Conservation (phyloP, 1,140 invertebrate species). For the Anthonomus grandis region DNA sequence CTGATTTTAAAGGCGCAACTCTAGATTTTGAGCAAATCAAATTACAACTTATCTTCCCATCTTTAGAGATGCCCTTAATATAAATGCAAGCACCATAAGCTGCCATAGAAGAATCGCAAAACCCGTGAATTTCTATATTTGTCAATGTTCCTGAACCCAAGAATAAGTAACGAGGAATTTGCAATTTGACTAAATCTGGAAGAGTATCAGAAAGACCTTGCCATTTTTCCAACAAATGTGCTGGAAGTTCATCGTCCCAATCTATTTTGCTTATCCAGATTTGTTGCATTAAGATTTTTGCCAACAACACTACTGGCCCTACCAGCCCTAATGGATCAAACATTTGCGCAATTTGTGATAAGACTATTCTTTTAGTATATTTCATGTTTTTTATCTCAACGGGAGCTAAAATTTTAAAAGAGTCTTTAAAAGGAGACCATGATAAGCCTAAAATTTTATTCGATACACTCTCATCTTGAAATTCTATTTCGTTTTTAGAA, state of each 20-base stretch:
- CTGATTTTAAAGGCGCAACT: slow-evolving; percentile 42
- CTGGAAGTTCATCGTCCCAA: slow-evolving; percentile 6
- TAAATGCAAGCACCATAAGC: slow-evolving; percentile 13
- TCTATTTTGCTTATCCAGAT: slow-evolving; percentile 7
- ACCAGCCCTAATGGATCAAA: slow-evolving; percentile 14
- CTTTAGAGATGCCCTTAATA: background rate
- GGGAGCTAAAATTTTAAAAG: no score
- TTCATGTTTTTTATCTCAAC: no score
- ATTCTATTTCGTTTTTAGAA: no score
- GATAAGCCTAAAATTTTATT: no score
- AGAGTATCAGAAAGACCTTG: background rate
- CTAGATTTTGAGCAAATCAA: slow-evolving; percentile 28
- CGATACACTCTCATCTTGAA: no score
- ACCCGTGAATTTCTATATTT: slow-evolving; percentile 12
- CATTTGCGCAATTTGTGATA: no score
- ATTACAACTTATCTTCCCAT: background rate
- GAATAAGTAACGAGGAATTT: slow-evolving; percentile 8
- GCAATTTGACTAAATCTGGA: background rate
- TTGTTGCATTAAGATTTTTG: slow-evolving; percentile 18
- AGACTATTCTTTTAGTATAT: no score
- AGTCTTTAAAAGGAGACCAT: no score
- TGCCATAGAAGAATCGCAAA: slow-evolving; percentile 5
- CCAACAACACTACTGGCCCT: background rate
- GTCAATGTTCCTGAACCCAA: background rate
- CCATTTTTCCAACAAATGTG: slow-evolving; percentile 4